These are phyloP conservation scores for Agriopis leucophaearia DNA, from an alignment of 2,888 invertebrate genomes.

Conservation along the genomic window DNA sequence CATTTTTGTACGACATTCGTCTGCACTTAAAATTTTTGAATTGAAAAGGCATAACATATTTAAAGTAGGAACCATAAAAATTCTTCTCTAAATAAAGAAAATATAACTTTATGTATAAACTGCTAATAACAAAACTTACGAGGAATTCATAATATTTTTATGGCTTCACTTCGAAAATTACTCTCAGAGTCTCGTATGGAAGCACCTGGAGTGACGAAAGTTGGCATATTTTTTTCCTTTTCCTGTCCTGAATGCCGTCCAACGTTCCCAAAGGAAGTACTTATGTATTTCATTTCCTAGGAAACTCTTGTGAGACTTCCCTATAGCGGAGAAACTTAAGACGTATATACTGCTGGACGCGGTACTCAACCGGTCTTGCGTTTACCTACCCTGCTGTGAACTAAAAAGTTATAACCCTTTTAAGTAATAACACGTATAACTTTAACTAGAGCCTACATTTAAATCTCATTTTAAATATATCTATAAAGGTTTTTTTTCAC, in stretches of 20 bases:
- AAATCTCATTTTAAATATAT: too few relatives aligned
- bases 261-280: conserved; percentile 38
- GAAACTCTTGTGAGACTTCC: conserved; percentile 37
- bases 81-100: too few relatives aligned
- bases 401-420: not conserved
- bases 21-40: too few relatives aligned
- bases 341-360: not conserved
- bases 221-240: conserved; percentile 34
- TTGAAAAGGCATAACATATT: too few relatives aligned
- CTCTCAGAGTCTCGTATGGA: conserved; percentile 4
- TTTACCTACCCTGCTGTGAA: not conserved
- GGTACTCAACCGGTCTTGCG: not conserved
- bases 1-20: too few relatives aligned
- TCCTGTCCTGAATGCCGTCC: conserved; percentile 32
- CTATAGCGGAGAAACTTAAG: conserved; percentile 14
- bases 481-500: too few relatives aligned
- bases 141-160: conserved; percentile 15
- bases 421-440: not conserved
- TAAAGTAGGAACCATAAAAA: too few relatives aligned
- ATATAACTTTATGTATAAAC: too few relatives aligned
- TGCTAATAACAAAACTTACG: not conserved
- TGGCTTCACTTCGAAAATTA: conserved; percentile 27
- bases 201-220: conserved; percentile 31
- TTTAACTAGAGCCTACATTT: too few relatives aligned
- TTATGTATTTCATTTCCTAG: conserved; percentile 45